These are phyloP conservation scores for Oreocharis arfaki DNA, from an alignment of 2,113 vertebrate genomes.

Conservation along the genomic window DNA sequence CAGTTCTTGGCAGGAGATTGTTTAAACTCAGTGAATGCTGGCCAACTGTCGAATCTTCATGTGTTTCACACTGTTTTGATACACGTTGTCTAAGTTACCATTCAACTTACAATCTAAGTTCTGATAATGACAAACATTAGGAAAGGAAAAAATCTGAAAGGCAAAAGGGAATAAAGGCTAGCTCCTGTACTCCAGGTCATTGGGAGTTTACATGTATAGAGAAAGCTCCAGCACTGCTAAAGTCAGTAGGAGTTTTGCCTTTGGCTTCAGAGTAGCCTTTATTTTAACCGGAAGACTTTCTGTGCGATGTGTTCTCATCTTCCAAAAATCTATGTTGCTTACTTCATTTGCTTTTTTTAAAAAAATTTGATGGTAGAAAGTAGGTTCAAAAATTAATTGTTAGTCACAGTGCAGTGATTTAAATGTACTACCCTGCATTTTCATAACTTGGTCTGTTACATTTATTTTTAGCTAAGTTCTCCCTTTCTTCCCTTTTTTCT, in stretches of 20 bases:
- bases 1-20: background rate
- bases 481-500: background rate
- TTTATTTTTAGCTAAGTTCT: slow-evolving; percentile 5
- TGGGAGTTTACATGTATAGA: background rate
- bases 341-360: background rate
- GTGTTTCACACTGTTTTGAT: background rate
- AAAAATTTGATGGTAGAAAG: background rate
- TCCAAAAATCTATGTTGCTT: background rate
- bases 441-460: background rate
- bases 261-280: background rate
- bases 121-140: background rate
- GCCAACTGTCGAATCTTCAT: background rate
- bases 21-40: background rate
- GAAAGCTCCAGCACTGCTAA: background rate
- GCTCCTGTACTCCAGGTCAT: background rate
- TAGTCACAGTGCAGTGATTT: background rate
- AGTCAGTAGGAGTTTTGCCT: background rate
- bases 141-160: background rate
- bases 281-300: background rate
- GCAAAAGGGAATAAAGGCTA: background rate
- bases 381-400: background rate
- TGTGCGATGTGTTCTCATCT: background rate
- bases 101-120: background rate
- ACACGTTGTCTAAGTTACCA: background rate
- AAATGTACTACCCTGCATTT: background rate